phyloP scores from a whole-genome alignment of 2,113 vertebrate species.

The Corythaixoides concolor region DNA sequence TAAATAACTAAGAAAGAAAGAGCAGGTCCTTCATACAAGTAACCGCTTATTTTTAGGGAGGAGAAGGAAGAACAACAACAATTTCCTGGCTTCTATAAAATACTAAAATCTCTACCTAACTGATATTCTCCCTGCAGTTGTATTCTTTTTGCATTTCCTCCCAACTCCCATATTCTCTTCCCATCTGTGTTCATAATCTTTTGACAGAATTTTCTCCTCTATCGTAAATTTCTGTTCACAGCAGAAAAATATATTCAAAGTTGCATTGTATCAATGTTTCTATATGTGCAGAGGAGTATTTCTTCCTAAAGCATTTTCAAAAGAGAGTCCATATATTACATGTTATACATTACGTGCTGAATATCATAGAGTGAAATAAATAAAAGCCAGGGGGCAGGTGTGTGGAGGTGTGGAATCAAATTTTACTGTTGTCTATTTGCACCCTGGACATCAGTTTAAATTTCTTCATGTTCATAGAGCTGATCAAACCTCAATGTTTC shows the following conservation, averaged over 20 bases:
- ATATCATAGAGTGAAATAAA: neutral
- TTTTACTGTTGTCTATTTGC: neutral
- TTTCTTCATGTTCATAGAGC: neutral
- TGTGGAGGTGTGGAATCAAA: neutral
- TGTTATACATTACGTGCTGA: neutral
- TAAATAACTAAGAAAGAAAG: neutral
- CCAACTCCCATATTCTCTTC: neutral
- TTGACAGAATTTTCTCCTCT: neutral
- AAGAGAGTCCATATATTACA: neutral
- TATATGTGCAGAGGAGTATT: neutral
- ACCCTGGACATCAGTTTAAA: neutral
- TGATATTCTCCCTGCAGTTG: neutral
- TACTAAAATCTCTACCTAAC: neutral
- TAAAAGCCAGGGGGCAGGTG: neutral
- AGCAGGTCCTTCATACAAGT: neutral
- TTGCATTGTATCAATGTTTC: neutral
- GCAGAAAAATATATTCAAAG: neutral
- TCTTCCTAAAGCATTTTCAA: neutral
- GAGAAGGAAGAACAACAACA: neutral
- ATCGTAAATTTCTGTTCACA: neutral
- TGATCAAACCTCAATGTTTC: neutral
- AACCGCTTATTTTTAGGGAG: accelerated
- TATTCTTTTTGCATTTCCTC: neutral
- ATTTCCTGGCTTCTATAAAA: neutral
- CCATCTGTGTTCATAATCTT: neutral